Percentiles rank a stretch among this genome's conserved stretches.
phyloP scores from a whole-genome alignment of 2,888 invertebrate species.

The Agonopterix alstromeriana region DNA sequence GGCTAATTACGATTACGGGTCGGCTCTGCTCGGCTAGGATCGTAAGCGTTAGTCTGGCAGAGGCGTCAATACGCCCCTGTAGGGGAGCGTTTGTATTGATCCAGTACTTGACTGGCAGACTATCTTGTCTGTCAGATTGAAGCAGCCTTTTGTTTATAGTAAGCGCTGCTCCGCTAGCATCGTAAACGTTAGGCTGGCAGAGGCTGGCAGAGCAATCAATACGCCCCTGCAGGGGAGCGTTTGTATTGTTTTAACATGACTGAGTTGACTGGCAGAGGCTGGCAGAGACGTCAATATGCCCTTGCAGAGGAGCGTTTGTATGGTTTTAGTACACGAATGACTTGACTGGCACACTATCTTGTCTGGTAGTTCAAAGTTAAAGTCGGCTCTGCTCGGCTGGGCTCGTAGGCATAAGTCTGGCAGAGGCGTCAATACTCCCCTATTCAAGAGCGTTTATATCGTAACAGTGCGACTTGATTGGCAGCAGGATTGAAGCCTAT shows the following conservation, averaged over 20 bases:
- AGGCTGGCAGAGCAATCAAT: slow-evolving; percentile 44
- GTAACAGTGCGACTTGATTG: no score
- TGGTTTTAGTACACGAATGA: not conserved
- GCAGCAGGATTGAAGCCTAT: no score
- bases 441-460: slow-evolving; percentile 26
- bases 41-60: slow-evolving; percentile 27
- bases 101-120: not conserved
- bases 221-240: slow-evolving; percentile 37
- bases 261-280: slow-evolving; percentile 9
- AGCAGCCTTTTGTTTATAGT: no score
- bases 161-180: slow-evolving; percentile 31
- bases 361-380: no score
- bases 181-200: slow-evolving; percentile 21
- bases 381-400: slow-evolving; percentile 26
- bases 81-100: slow-evolving; percentile 25
- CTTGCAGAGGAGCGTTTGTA: slow-evolving; percentile 29
- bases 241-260: slow-evolving; percentile 12
- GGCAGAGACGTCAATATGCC: slow-evolving; percentile 55
- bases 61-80: slow-evolving; percentile 55
- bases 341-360: no score
- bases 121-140: no score
- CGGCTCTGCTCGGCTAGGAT: slow-evolving; percentile 31
- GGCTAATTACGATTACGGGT: slow-evolving; percentile 49
- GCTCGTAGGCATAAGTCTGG: slow-evolving; percentile 29
- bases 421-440: slow-evolving; percentile 56